Evolutionary conservation across 2,888 invertebrate species (phyloP), one percentile per base, ranked within the genome.

Genomic region (Epinotia bilunana): DNA sequence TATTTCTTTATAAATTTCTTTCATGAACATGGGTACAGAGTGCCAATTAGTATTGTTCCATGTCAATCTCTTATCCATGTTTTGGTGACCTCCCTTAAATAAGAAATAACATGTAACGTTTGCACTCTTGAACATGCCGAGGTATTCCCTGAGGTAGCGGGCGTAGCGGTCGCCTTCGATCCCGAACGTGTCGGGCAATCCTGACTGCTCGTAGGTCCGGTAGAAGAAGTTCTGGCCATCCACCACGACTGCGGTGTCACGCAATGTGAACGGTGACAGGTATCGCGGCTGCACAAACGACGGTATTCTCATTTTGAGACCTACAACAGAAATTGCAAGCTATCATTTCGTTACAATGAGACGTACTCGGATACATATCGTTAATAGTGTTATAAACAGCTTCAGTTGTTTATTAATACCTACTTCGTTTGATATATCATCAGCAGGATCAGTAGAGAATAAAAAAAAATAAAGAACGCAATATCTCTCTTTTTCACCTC

Each of bases 161-260:
- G 74, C 77, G 62, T 72, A 74, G 55, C 68, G 46, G 43, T 74
- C 69, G 49, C 71, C 39, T 43, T 77, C 77, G 39, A 74, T 72
- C 7, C 77, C 77, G 16, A 55, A 46, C 4, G 0, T 9, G 16
- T n/a, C 12, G 13, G 63, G 9, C n/a, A 72, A 53, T 2, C 53
- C 58, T 16, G 69, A 63, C 5, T 72, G 49, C 5, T 53, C 5
- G 46, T 77, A 77, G 28, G 61, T 33, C 1, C 23, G 53, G 49
- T 72, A 72, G 39, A 74, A 69, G 33, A 64, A 69, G 13, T 77
- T 77, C 62, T 77, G 74, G 9, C 58, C 77, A 9, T 77, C 77
- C 11, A 77, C 61, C 23, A 77, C 77, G 6, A 74, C 72, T n/a
- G 57, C 0, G 16, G 53, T 20, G 20, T 77, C 61, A 7, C 67